Conservation (phyloP, 2,888 invertebrate species). For the Heteromurus nitidus region DNA sequence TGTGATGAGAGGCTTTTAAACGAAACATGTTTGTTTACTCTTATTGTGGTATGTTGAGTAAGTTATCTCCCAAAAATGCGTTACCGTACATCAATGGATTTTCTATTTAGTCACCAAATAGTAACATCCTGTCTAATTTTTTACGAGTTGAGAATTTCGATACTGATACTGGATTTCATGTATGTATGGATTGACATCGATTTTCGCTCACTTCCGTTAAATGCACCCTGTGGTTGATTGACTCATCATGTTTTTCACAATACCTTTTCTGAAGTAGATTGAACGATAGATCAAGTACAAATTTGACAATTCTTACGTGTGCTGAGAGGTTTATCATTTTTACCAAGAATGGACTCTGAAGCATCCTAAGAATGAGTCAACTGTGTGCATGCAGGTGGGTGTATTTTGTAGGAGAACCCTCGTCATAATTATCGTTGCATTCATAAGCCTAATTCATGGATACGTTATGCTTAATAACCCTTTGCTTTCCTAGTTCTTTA, state of each 20-base stretch:
- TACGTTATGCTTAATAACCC: too few species aligned
- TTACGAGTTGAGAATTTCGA: not conserved
- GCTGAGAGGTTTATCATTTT: not conserved
- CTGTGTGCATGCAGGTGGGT: not conserved
- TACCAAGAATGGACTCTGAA: not conserved
- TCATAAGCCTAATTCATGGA: too few species aligned
- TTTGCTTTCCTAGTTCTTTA: too few species aligned
- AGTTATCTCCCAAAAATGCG: not conserved
- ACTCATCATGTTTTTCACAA: not conserved
- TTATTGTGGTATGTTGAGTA: not conserved
- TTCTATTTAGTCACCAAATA: not conserved
- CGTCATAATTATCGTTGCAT: too few species aligned
- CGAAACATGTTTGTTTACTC: not conserved
- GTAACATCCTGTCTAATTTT: not conserved
- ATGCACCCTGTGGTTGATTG: not conserved
- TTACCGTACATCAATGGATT: not conserved
- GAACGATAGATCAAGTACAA: not conserved
- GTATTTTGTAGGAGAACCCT: not conserved
- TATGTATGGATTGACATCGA: not conserved
- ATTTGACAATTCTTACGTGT: not conserved
- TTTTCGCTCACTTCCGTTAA: slow-evolving; percentile 23
- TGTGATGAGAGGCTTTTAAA: not conserved
- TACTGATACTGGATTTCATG: not conserved
- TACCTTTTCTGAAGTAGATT: not conserved
- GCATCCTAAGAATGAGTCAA: not conserved